phyloP scores from a whole-genome alignment of 2,888 invertebrate genomes.

The Agrilus cyanescens region DNA sequence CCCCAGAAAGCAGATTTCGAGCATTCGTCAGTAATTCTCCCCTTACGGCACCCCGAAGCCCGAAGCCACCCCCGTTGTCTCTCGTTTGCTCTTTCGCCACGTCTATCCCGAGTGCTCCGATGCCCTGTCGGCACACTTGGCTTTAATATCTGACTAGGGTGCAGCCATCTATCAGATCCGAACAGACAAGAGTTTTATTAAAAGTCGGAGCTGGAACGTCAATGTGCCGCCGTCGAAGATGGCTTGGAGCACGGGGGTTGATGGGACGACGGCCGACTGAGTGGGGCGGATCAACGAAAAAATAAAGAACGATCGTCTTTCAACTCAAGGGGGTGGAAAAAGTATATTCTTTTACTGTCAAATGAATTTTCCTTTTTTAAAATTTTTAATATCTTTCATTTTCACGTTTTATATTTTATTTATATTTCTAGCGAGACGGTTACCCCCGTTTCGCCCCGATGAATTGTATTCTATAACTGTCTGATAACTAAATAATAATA shows the following conservation, averaged over 20 bases:
- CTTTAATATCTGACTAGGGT: constrained; percentile 42
- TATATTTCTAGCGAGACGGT: too few relatives aligned
- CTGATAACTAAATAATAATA: too few relatives aligned
- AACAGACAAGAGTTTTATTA: constrained; percentile 46
- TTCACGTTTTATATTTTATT: too few relatives aligned
- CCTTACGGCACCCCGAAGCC: constrained; percentile 13
- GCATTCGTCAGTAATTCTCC: constrained; percentile 16
- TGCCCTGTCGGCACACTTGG: constrained; percentile 15
- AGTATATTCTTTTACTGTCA: too few relatives aligned
- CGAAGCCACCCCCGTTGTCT: constrained; percentile 7
- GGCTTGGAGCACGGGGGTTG: constrained; percentile 12
- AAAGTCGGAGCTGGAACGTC: constrained; percentile 39
- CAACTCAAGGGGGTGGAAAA: too few relatives aligned
- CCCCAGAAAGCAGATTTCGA: constrained; percentile 27
- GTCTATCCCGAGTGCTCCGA: background rate
- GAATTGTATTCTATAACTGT: too few relatives aligned
- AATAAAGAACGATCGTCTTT: too few relatives aligned
- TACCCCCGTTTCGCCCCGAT: too few relatives aligned
- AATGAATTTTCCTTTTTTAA: too few relatives aligned
- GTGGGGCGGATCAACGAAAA: too few relatives aligned
- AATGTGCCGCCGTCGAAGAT: constrained; percentile 27
- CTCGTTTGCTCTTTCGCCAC: background rate
- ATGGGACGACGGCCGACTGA: constrained; percentile 5
- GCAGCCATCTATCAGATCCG: constrained; percentile 44
- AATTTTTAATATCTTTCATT: too few relatives aligned